Percentiles rank a stretch among this genome's conserved stretches.
phyloP scores from a whole-genome alignment of 1,140 invertebrate species.

The Gyrodactylus salaris region DNA sequence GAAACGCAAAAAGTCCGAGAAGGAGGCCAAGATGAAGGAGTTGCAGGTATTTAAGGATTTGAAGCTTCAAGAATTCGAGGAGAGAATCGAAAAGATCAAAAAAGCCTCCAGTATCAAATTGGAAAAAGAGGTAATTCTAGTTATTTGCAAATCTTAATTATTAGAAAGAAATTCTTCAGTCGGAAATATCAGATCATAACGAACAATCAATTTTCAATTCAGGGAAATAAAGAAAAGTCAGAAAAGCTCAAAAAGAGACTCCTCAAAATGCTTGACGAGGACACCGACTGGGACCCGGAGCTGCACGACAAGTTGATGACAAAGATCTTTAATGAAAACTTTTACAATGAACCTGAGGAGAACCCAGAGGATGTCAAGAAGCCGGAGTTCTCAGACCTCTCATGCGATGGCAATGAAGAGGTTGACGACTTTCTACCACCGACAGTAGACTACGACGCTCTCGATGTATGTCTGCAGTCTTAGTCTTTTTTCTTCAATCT shows the following conservation, averaged over 20 bases:
- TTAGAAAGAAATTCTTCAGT: too few species aligned
- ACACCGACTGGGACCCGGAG: background rate
- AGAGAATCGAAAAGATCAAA: background rate
- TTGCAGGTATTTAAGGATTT: background rate
- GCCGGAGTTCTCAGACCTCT: background rate
- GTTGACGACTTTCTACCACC: background rate
- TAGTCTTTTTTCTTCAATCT: too few species aligned
- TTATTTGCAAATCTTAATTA: too few species aligned
- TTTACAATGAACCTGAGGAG: background rate
- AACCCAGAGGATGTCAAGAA: background rate
- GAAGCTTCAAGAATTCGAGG: background rate
- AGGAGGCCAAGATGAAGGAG: background rate
- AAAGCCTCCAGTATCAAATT: background rate
- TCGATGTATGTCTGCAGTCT: background rate
- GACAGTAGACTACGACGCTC: background rate
- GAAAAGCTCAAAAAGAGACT: background rate
- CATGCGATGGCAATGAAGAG: too few species aligned
- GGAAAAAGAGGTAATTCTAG: background rate
- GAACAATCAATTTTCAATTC: background rate
- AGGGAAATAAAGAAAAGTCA: background rate
- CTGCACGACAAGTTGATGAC: background rate
- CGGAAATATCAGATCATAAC: too few species aligned
- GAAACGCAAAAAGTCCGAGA: background rate
- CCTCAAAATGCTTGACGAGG: background rate
- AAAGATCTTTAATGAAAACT: background rate